Evolutionary conservation across 2,888 invertebrate species (phyloP).

Genomic region (Timema podura): DNA sequence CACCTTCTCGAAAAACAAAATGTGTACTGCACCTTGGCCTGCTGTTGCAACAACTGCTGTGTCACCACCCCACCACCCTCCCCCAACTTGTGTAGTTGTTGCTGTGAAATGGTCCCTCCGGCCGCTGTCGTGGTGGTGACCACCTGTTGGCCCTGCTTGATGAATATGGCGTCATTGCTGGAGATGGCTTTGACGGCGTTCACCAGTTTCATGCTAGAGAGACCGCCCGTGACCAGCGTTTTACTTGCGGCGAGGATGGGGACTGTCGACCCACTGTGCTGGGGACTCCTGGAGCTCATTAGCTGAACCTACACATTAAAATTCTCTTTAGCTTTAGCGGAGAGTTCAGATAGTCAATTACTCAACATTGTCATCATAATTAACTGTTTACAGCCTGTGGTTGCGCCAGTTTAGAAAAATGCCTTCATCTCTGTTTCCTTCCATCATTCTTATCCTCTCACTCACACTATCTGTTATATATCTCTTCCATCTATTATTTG

Average conservation of each 20-base stretch:
- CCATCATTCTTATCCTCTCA: too few relatives aligned
- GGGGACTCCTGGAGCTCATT: constrained; percentile 27
- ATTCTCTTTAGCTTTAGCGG: not conserved
- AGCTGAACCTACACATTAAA: constrained; percentile 24
- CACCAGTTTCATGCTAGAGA: constrained; percentile 29
- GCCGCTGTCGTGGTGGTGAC: constrained; percentile 22
- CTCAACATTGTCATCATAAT: too few relatives aligned
- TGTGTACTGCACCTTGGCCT: constrained; percentile 19
- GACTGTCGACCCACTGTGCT: constrained; percentile 18
- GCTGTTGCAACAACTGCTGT: constrained; percentile 27
- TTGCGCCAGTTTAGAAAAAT: too few relatives aligned
- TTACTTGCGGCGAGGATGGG: constrained; percentile 26
- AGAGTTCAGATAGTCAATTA: too few relatives aligned
- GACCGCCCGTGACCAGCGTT: constrained; percentile 24
- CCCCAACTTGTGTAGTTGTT: constrained; percentile 32
- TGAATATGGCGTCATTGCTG: constrained; percentile 25
- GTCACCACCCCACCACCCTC: constrained; percentile 26
- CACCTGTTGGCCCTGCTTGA: constrained; percentile 19
- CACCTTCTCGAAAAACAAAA: too few relatives aligned
- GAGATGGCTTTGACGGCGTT: constrained; percentile 26
- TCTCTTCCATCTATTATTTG: too few relatives aligned
- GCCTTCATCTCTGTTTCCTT: too few relatives aligned
- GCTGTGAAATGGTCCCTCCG: constrained; percentile 24
- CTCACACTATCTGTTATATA: too few relatives aligned
- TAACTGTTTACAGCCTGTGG: too few relatives aligned